Conservation (phyloP, 2,113 vertebrate species). For the Archocentrus centrarchus region DNA sequence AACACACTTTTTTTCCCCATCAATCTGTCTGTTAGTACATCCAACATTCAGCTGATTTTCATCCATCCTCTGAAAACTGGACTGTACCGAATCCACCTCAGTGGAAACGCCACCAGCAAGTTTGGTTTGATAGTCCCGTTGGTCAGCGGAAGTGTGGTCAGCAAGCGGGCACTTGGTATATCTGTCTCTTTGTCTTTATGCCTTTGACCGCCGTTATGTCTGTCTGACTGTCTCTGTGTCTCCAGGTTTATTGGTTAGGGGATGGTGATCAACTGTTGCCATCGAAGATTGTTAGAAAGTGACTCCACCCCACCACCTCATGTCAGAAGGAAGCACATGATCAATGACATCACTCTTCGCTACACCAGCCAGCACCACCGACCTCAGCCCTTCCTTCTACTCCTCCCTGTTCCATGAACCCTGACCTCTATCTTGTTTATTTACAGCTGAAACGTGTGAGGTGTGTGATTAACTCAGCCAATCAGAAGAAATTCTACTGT, state of each 20-base stretch:
- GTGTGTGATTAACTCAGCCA: background rate
- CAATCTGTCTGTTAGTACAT: background rate
- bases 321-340: constrained; percentile 44
- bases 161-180: constrained; percentile 44
- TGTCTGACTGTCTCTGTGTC: background rate
- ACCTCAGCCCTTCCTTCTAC: constrained; percentile 53
- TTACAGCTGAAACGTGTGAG: too few species aligned
- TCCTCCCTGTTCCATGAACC: constrained; percentile 37
- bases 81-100: constrained; percentile 44
- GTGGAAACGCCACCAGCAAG: constrained; percentile 33
- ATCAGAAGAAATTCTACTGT: background rate
- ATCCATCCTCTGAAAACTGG: constrained; percentile 52
- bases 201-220: background rate
- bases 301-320: constrained; percentile 46
- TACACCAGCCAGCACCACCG: constrained; percentile 11
- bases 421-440: constrained; percentile 12
- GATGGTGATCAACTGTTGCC: constrained; percentile 42
- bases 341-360: constrained; percentile 45
- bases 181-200: background rate
- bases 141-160: constrained; percentile 51
- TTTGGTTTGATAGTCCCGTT: constrained; percentile 27
- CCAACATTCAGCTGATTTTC: constrained; percentile 40
- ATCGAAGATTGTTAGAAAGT: constrained; percentile 26
- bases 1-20: background rate
- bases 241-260: constrained; percentile 43